These are phyloP conservation scores for Miopithecus talapoin DNA, from an alignment of 2,797 vertebrate genomes.

Conservation along the genomic window DNA sequence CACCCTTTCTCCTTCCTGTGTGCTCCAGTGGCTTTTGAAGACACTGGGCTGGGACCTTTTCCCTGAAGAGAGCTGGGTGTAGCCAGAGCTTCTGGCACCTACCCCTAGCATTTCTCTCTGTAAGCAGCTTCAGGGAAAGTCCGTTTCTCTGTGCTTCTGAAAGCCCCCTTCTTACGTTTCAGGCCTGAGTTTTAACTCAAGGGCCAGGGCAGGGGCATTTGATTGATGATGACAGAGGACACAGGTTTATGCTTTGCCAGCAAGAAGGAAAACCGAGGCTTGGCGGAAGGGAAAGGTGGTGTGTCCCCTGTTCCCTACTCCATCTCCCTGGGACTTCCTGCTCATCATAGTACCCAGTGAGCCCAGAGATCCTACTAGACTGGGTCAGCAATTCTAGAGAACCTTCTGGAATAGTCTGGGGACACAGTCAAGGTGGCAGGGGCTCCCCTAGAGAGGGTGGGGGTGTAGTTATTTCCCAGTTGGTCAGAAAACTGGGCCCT, in stretches of 20 bases:
- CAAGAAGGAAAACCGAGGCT: background rate
- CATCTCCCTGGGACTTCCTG: background rate
- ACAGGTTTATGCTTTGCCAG: background rate
- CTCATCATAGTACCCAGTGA: background rate
- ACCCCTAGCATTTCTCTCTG: background rate
- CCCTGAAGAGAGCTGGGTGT: background rate
- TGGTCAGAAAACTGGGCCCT: conserved; percentile 1
- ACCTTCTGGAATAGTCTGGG: background rate
- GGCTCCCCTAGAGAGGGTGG: background rate
- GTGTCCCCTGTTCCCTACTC: background rate
- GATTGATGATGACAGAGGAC: background rate
- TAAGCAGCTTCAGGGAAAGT: conserved; percentile 4
- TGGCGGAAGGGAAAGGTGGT: background rate
- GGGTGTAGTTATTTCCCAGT: background rate
- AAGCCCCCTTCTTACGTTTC: background rate
- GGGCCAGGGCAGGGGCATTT: background rate
- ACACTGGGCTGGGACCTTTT: background rate
- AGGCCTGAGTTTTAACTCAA: background rate
- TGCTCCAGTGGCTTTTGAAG: background rate
- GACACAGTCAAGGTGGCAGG: background rate
- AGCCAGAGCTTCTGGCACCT: background rate
- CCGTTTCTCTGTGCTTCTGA: background rate
- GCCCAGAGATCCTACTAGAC: background rate
- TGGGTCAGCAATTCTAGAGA: background rate
- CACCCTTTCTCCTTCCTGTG: background rate